phyloP scores from a whole-genome alignment of 2,797 vertebrate genomes.

The Cheirogaleus major region DNA sequence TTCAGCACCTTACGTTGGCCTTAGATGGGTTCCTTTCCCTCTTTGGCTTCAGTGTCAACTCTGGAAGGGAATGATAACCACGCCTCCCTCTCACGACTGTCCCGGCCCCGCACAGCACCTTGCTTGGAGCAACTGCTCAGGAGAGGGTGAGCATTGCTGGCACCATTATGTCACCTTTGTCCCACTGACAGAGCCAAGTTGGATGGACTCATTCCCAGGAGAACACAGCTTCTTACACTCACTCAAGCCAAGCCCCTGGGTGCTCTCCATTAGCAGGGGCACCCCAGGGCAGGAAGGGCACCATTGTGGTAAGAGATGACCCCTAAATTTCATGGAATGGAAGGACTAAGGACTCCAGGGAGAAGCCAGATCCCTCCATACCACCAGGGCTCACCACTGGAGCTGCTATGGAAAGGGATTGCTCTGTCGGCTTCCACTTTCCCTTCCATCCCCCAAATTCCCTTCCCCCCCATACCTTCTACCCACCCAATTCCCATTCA shows the following conservation, averaged over 20 bases:
- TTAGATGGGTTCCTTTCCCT: neutral
- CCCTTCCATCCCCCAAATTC: neutral
- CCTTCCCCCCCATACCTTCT: neutral
- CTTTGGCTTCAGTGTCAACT: neutral
- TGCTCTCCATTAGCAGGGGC: neutral
- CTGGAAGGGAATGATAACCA: neutral
- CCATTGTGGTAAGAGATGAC: neutral
- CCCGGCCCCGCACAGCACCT: rapidly evolving
- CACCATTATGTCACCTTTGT: neutral
- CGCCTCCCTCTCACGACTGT: neutral
- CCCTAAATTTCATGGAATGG: neutral
- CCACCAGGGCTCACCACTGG: neutral
- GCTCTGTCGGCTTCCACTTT: neutral
- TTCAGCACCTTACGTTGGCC: neutral
- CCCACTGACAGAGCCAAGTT: neutral
- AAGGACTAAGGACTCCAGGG: neutral
- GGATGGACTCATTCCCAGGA: neutral
- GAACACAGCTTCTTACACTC: neutral
- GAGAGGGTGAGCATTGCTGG: no score
- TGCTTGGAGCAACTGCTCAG: neutral
- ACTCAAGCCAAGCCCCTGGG: neutral
- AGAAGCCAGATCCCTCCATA: neutral
- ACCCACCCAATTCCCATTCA: no score
- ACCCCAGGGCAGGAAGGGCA: neutral
- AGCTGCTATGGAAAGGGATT: neutral